These are phyloP conservation scores for Oryzias javanicus DNA, from an alignment of 2,113 vertebrate genomes.

Conservation along the genomic window DNA sequence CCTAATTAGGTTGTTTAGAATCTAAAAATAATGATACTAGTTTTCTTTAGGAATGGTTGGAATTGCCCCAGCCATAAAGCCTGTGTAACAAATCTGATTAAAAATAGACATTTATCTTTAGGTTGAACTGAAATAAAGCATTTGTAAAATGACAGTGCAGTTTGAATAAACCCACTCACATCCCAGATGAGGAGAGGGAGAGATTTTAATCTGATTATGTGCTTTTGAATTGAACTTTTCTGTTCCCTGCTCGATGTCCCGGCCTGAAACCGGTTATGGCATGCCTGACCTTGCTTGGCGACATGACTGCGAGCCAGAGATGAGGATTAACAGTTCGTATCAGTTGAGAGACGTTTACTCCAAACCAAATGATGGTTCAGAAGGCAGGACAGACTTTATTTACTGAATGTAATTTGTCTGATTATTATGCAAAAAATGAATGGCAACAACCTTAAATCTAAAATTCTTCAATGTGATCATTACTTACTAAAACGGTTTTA, in stretches of 20 bases:
- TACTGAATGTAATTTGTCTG: neutral
- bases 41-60: too few relatives aligned
- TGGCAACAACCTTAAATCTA: too few relatives aligned
- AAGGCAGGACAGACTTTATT: constrained; percentile 14
- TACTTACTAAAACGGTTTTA: too few relatives aligned
- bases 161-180: constrained; percentile 6
- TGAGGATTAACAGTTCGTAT: constrained; percentile 59
- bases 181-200: constrained; percentile 5
- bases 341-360: constrained; percentile 30
- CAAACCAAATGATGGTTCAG: constrained; percentile 44
- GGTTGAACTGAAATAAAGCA: neutral
- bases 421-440: too few relatives aligned
- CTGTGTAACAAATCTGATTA: too few relatives aligned
- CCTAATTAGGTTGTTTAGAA: too few relatives aligned
- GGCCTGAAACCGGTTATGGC: constrained; percentile 13
- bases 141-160: constrained; percentile 8
- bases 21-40: too few relatives aligned
- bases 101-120: accelerated
- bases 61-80: too few relatives aligned
- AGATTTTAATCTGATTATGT: constrained; percentile 31
- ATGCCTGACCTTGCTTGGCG: constrained; percentile 39
- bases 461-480: too few relatives aligned
- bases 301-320: constrained; percentile 50
- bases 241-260: neutral
- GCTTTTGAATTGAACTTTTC: constrained; percentile 28